Conservation (phyloP, 2,888 invertebrate genomes). For the Orthosia cruda region DNA sequence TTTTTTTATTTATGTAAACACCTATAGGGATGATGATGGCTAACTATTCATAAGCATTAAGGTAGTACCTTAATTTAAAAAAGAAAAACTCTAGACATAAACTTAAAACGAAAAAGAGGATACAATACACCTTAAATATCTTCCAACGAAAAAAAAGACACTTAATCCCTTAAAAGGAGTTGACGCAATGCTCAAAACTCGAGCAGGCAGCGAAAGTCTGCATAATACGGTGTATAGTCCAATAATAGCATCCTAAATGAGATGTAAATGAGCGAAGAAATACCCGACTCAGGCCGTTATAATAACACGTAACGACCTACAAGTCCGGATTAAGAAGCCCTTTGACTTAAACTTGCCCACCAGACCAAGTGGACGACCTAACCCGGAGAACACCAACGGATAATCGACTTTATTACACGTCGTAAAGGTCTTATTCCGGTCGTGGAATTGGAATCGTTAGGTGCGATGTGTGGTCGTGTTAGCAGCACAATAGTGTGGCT, state of each 20-base stretch:
- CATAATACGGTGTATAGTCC: slow-evolving; percentile 81
- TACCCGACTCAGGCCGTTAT: slow-evolving; percentile 90
- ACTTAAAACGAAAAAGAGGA: slow-evolving; percentile 12
- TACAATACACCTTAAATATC: slow-evolving; percentile 50
- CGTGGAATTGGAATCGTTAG: slow-evolving; percentile 75
- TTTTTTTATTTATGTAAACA: too few species aligned
- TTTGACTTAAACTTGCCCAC: slow-evolving; percentile 90
- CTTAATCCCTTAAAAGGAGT: slow-evolving; percentile 62
- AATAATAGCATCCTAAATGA: slow-evolving; percentile 91
- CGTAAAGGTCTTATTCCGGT: slow-evolving; percentile 72
- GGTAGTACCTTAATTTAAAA: neutral
- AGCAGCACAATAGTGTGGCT: slow-evolving; percentile 90
- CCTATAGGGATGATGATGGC: neutral
- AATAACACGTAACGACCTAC: slow-evolving; percentile 92
- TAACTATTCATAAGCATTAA: neutral
- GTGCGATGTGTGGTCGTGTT: slow-evolving; percentile 86
- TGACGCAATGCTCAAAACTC: slow-evolving; percentile 67
- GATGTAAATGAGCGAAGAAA: slow-evolving; percentile 92
- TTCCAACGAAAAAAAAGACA: slow-evolving; percentile 38
- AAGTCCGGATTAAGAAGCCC: slow-evolving; percentile 92
- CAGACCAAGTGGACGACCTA: slow-evolving; percentile 83
- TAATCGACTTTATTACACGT: slow-evolving; percentile 70
- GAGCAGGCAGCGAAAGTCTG: slow-evolving; percentile 71
- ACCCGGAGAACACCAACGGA: slow-evolving; percentile 60
- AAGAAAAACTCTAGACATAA: neutral